Evolutionary conservation across 1,140 invertebrate genomes (phyloP).

Genomic region (Phymastichus coffea): DNA sequence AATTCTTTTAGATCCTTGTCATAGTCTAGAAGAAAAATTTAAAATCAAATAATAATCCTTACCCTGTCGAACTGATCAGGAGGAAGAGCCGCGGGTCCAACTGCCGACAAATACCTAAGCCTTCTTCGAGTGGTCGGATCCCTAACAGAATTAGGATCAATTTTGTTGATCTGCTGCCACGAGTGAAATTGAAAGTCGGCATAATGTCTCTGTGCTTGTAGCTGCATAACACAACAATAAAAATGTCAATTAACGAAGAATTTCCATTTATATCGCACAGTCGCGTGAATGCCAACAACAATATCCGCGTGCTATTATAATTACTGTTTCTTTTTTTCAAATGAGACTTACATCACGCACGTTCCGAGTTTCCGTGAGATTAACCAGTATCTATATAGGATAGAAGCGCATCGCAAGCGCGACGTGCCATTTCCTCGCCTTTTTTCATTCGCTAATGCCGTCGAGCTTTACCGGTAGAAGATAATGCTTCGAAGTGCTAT

Average conservation of each 20-base stretch:
- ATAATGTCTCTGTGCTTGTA: conserved; percentile 75
- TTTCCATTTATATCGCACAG: background rate
- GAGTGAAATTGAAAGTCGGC: conserved; percentile 77
- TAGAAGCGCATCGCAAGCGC: background rate
- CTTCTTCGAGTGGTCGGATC: conserved; percentile 73
- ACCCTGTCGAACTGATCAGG: conserved; percentile 82
- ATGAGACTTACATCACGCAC: background rate
- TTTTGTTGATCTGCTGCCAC: conserved; percentile 71
- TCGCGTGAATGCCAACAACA: conserved; percentile 6
- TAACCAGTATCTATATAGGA: conserved; percentile 14
- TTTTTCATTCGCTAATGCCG: background rate
- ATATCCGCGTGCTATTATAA: conserved; percentile 1
- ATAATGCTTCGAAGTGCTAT: too few species aligned
- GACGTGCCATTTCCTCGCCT: conserved; percentile 1
- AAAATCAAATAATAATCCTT: conserved; percentile 45
- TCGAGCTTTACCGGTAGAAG: too few species aligned
- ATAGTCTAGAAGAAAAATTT: too few species aligned
- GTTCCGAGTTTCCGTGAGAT: too few species aligned
- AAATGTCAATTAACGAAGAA: background rate
- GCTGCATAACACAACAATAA: conserved; percentile 51
- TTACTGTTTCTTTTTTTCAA: background rate
- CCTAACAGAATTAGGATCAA: conserved; percentile 63
- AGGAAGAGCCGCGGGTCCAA: conserved; percentile 81
- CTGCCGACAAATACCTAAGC: conserved; percentile 73
- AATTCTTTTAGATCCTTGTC: too few species aligned